Evolutionary conservation across 2,113 vertebrate species (phyloP).

Genomic region (Pongo abelii): DNA sequence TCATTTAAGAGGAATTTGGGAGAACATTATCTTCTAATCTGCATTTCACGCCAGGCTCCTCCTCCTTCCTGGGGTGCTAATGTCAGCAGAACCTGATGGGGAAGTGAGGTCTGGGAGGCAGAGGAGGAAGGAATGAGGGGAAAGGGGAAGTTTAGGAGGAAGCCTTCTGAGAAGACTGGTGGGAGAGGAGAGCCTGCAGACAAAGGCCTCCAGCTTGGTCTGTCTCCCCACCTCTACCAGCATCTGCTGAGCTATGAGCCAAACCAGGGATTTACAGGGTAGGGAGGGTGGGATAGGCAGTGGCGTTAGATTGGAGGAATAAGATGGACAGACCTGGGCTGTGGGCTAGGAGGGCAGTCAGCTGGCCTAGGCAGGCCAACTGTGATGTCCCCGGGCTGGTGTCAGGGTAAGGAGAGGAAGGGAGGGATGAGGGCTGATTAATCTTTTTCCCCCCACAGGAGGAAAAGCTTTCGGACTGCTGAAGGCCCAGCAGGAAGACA

Average conservation of each 20-base stretch:
- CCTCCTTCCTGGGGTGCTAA: slow-evolving; percentile 17
- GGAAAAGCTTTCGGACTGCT: slow-evolving; percentile 87
- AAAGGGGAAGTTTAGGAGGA: slow-evolving; percentile 70
- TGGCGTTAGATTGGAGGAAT: background rate
- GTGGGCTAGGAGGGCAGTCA: background rate
- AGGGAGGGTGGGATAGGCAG: background rate
- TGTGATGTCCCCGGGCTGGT: background rate
- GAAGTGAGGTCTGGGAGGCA: slow-evolving; percentile 60
- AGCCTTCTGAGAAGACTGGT: background rate
- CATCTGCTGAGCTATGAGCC: slow-evolving; percentile 61
- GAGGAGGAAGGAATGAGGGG: background rate
- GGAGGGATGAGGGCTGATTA: background rate
- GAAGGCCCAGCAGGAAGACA: slow-evolving; percentile 87
- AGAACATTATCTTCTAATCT: background rate
- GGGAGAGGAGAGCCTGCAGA: background rate
- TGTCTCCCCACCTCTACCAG: background rate
- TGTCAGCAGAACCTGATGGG: slow-evolving; percentile 69
- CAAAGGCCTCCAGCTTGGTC: background rate
- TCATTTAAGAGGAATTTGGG: background rate
- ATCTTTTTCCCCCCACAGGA: slow-evolving; percentile 77
- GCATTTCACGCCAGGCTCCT: background rate
- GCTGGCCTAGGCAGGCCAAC: background rate
- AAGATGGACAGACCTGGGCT: background rate
- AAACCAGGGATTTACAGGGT: slow-evolving; percentile 71
- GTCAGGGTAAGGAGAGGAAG: background rate